Evolutionary conservation across 1,140 invertebrate genomes (phyloP), one percentile per base, ranked within the genome.

Genomic region (Drosophila virilis): DNA sequence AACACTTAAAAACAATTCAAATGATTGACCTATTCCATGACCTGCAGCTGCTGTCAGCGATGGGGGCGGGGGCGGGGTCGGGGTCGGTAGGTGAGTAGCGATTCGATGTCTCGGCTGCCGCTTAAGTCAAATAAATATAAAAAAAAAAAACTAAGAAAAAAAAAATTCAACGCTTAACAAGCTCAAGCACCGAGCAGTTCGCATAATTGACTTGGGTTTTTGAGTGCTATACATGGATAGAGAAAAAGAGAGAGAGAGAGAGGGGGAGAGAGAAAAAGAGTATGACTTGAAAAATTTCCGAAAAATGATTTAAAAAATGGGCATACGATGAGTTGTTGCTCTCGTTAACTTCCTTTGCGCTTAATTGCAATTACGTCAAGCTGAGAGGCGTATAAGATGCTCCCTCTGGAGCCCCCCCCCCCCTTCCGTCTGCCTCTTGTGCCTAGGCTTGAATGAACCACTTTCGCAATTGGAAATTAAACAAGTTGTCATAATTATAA

Each of bases 1-100:
- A 80, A 89, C 79, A 88, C 83, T 88, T 88, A 71, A 88, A 82
- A 79, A 80, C 83, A 88, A 88, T 88, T 89, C 83, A 88, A 83
- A 83, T 80, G 83, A 88, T 88, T 88, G 83, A 88, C 83, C 83
- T 88, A 79, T 80, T 71, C 68, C 79, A 65, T 88, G 83, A 88
- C 83, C 83, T 75, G 67, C 38, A 73, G 73, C 52, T 55, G 74
- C 43, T 50, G 51, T 32, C 40, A 51, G 32, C 35, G 42, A 40
- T 13, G 12, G 37, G 50, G 50, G 72, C 50, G 33, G 17, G 28
- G 37, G 42, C 22, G 22, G 17, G 17, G 43, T 22, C 8, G 33
- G 46, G 8, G 61, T 51, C 51, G 43, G 66, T 68, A 65, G 67
- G 22, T 52, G 66, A 55, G n/a, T 37, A 52, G 38, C 45, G 38